Evolutionary conservation across 1,140 invertebrate genomes (phyloP), one percentile per base, ranked within the genome.

Genomic region (Neotoxoptera formosana): DNA sequence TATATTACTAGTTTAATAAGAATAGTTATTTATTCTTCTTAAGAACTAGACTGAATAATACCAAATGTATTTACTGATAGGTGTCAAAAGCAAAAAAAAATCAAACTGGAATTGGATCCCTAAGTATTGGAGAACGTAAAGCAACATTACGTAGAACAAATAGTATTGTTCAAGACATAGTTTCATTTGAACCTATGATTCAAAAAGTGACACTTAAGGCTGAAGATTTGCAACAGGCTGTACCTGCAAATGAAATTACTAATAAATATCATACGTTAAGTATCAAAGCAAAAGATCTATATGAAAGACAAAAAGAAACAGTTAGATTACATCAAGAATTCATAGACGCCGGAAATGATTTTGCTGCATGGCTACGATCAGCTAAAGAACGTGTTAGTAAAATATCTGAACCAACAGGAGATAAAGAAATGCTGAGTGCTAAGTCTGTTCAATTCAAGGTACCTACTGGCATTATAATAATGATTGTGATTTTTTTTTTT

Each of bases 171-270:
- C 98, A 98, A 95, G 98, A 99, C 95, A 98, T 99, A 94, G 98
- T 98, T 92, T 98, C 98, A 34, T 98, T 99, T 95, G 98, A 99
- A 95, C 98, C 98, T 9, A 98, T 99, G 98, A 99, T 99, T 94
- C 98, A 98, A 95, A 98, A 98, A 56, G 98, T 99, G 25, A 97
- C 98, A 83, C 98, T 97, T 56, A 99, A 98, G 96, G 98, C 98
- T 92, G 98, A 98, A 94, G 98, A 98, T 95, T 95, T 98, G 92
- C 97, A 97, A 95, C 98, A 98, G 95, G 97, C 97, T 90, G 97
- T 97, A 88, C 98, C 98, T 14, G 97, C 98, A 21, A 97, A 97
- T 8, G 98, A 98, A 95, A 99, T 99, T 51, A 97, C 98, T 0
- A 97, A 96, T 86, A 98, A 98, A 95, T 99, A 99, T 94, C 97